Evolutionary conservation across 2,113 vertebrate species (phyloP), one percentile per base, ranked within the genome.

Genomic region (Campylorhamphus procurvoides): DNA sequence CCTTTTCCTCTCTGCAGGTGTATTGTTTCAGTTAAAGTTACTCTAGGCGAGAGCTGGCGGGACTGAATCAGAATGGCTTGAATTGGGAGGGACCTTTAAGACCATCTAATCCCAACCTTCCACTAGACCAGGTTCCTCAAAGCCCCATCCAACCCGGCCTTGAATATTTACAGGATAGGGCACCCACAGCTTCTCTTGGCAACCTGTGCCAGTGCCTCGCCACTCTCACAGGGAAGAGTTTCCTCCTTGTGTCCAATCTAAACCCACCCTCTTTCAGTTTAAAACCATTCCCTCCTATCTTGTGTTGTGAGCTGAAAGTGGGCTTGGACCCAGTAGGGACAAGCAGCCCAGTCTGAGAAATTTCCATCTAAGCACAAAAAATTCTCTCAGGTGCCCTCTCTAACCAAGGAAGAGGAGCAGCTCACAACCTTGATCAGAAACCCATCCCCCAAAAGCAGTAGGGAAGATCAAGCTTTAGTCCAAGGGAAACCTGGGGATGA

Each of bases 261-360:
- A 84, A 13, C 18, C 6, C 47, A 49, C 10, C 14, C 15, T 77
- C 31, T 63, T 11, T 42, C 55, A 19, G 10, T 56, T 63, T 33
- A 12, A 33, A 62, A 3, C 14, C 40, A 12, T 24, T 35, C 18
- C 14, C 42, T 37, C 31, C 88, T 24, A 1, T 24, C 8, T 1
- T 1, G 3, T 2, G 2, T 12, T 44, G 12, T 6, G 29, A 68
- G 35, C 39, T 33, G 19, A 31, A 83, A 52, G 19, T 0, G 3
- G 6, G 9, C 35, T 71, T 18, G 3, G 42, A 71, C 10, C 55
- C 25, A 4, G 22, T 0, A 31, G 40, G 19, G 12, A 55, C 39
- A 63, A 63, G 22, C 33, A 80, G 29, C 33, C 62, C 87, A 62
- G 40, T 5, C 42, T 8, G 10, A 59, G 11, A 39, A 14, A 28